phyloP scores from a whole-genome alignment of 1,140 invertebrate species.

The Eumeta japonica region DNA sequence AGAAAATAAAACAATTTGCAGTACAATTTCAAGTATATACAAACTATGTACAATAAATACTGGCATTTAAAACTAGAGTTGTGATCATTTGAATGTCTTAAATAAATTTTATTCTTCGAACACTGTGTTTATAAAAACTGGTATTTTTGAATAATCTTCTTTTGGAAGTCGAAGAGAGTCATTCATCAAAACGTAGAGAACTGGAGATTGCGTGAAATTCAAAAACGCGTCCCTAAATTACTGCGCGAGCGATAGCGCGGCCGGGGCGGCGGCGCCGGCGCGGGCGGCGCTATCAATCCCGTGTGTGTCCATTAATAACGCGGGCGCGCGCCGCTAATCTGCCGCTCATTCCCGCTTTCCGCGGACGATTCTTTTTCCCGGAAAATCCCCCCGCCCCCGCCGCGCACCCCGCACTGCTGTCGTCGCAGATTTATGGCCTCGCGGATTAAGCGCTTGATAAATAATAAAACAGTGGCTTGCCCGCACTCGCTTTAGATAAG shows the following conservation, averaged over 20 bases:
- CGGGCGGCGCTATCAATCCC: too few species aligned
- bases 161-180: too few species aligned
- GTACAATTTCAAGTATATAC: too few species aligned
- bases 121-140: slow-evolving; percentile 7
- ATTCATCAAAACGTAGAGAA: slow-evolving; percentile 9
- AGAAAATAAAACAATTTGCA: too few species aligned
- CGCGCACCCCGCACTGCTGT: slow-evolving; percentile 30
- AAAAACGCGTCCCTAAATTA: slow-evolving; percentile 26
- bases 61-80: too few species aligned
- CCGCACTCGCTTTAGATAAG: too few species aligned
- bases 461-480: slow-evolving; percentile 30
- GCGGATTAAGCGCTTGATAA: slow-evolving; percentile 45
- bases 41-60: too few species aligned
- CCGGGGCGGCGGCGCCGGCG: too few species aligned
- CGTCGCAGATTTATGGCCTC: slow-evolving; percentile 43
- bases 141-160: not conserved
- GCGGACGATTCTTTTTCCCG: slow-evolving; percentile 49
- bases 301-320: slow-evolving; percentile 52
- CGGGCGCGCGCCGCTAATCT: slow-evolving; percentile 49
- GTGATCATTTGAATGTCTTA: too few species aligned
- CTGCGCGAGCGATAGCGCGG: slow-evolving; percentile 15
- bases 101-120: too few species aligned
- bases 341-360: slow-evolving; percentile 52
- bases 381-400: slow-evolving; percentile 35
- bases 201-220: too few species aligned